Conservation (phyloP, 2,113 vertebrate species). For the Nesogale talazaci region DNA sequence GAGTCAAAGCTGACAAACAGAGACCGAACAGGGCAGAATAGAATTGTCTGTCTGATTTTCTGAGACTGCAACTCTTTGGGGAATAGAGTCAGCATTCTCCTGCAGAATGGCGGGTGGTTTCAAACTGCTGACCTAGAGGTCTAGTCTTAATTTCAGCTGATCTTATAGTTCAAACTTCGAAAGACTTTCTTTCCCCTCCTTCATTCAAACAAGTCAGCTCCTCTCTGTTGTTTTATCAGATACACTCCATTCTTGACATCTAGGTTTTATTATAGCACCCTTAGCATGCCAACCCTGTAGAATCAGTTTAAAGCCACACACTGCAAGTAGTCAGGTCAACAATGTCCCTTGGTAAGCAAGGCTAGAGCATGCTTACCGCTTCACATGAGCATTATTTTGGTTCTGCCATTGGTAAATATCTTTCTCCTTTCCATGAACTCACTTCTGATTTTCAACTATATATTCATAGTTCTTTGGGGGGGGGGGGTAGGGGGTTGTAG, state of each 20-base stretch:
- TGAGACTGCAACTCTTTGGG: no score
- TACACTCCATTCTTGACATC: neutral
- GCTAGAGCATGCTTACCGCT: neutral
- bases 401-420: neutral
- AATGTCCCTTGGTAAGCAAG: neutral
- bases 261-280: neutral
- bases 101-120: no score
- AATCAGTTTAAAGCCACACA: neutral
- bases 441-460: neutral
- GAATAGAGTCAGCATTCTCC: no score
- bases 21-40: no score
- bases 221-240: neutral
- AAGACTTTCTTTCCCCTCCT: neutral
- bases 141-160: neutral
- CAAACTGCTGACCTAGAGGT: neutral
- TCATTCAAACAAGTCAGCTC: neutral
- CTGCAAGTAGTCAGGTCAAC: neutral
- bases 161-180: neutral
- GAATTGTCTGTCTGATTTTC: no score
- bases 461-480: neutral
- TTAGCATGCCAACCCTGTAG: neutral
- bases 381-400: conserved; percentile 1
- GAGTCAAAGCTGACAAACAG: no score
- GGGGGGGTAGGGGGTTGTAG: no score
- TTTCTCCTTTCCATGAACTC: neutral